Evolutionary conservation across 2,113 vertebrate genomes (phyloP), one percentile per base, ranked within the genome.

Genomic region (Rhombomys opimus): DNA sequence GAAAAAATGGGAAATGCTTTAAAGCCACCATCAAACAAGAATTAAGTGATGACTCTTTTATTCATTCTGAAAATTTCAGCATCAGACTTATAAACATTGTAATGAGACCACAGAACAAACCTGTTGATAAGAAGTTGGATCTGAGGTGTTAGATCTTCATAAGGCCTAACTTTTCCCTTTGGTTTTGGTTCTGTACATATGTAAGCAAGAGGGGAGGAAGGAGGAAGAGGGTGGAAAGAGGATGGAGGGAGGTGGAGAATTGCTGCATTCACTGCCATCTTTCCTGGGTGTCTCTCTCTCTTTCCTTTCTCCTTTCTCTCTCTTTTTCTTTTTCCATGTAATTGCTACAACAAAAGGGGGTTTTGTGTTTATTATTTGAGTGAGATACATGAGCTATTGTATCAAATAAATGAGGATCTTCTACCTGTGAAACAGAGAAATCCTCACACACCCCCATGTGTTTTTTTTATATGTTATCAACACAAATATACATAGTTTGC

Each of bases 81-180:
- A 73, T 72, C 61, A 95, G 32, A 92, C 84, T 41, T 72, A 61
- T 84, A 89, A 91, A 84, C 93, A 70, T 23, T 91, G 57, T 78
- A 90, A 94, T 30, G 95, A 23, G 96, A 65, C 41, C 95, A 95
- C 7, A 89, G 14, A 85, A 96, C 35, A 96, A 95, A 91, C 1
- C 30, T 87, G 3, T 17, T 17, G 54, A 82, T 92, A 80, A 72
- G 87, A 92, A 78, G 50, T 30, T 72, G 41, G 54, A 82, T 78
- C 12, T n/a, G 95, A 86, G 35, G 1, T 61, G 7, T 27, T 89
- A 90, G 78, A 67, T 89, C 32, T 90, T 95, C 63, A 86, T 25
- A 95, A 93, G 20, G 50, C 78, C 46, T 54, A 96, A 90, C 67
- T 96, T 77, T 85, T 76, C 12, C 82, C 81, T 75, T 63, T 72